Percentiles rank a stretch among this genome's conserved stretches.
These are phyloP conservation scores for Aricia artaxerxes DNA, from an alignment of 2,888 invertebrate genomes.

Conservation along the genomic window DNA sequence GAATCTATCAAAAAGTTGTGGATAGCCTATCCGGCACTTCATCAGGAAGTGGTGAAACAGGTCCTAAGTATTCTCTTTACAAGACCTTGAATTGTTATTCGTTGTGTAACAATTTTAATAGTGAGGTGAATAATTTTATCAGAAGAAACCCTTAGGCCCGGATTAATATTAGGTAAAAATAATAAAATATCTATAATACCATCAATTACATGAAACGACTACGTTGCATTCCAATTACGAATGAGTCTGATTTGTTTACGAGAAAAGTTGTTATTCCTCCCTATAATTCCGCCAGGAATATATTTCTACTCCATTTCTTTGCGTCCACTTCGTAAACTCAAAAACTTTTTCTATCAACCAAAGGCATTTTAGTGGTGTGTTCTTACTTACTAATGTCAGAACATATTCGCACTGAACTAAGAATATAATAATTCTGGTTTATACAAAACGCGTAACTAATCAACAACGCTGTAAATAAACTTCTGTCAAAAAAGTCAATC, in stretches of 20 bases:
- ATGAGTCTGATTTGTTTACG: not conserved
- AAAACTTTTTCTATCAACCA: constrained; percentile 21
- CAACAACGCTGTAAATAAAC: no score
- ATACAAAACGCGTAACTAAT: not conserved
- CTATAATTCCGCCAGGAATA: not conserved
- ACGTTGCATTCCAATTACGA: not conserved
- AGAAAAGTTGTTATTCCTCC: not conserved
- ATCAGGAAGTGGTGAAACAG: no score
- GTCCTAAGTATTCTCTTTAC: no score
- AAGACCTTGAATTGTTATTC: no score
- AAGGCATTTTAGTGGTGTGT: not conserved
- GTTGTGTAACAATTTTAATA: no score
- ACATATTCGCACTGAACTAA: not conserved
- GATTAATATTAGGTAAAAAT: no score
- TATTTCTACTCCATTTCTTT: constrained; percentile 14
- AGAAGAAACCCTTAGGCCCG: no score
- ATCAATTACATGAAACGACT: not conserved
- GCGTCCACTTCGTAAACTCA: constrained; percentile 1
- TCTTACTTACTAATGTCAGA: not conserved
- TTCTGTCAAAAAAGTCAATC: no score
- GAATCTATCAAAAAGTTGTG: no score
- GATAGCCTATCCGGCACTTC: no score
- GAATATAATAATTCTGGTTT: not conserved
- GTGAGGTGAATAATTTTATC: no score
- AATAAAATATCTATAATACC: not conserved